Evolutionary conservation across 2,797 vertebrate genomes (phyloP).

Genomic region (Rhodeus uyekii): DNA sequence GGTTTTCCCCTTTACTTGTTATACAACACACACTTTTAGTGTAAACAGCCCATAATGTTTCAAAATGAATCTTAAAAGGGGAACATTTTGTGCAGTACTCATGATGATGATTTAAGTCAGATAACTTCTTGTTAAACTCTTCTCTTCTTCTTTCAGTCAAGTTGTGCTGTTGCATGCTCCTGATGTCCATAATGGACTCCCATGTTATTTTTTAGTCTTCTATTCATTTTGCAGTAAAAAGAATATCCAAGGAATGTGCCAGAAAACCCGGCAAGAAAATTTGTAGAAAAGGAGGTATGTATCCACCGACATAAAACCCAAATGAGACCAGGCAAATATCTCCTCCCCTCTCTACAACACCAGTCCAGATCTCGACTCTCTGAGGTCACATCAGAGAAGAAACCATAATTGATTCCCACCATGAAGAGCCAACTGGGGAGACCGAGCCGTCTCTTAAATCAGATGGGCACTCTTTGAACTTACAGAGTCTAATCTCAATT

Average conservation of each 20-base stretch:
- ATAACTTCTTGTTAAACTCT: conserved; percentile 56
- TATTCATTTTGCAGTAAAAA: conserved; percentile 97
- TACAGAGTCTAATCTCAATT: conserved; percentile 70
- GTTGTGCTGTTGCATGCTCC: conserved; percentile 87
- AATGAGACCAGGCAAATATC: conserved; percentile 47
- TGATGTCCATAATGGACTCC: conserved; percentile 89
- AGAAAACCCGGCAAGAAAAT: conserved; percentile 96
- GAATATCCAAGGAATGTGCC: conserved; percentile 97
- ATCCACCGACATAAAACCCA: conserved; percentile 65
- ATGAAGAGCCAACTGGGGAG: conserved; percentile 61
- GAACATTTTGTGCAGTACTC: conserved; percentile 68
- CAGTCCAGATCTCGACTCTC: conserved; percentile 53
- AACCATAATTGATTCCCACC: conserved; percentile 60
- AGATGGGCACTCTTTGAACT: conserved; percentile 68
- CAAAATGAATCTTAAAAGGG: conserved; percentile 80
- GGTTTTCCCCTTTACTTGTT: conserved; percentile 59
- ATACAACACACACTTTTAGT: conserved; percentile 77
- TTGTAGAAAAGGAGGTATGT: conserved; percentile 97
- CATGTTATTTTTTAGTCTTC: conserved; percentile 98
- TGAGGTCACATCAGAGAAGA: conserved; percentile 69
- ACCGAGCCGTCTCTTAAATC: conserved; percentile 59
- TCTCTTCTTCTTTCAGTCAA: conserved; percentile 72
- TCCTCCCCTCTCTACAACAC: conserved; percentile 22
- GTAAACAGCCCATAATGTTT: conserved; percentile 85
- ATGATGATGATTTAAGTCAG: conserved; percentile 33